Percentiles rank a stretch among this genome's conserved stretches.
Evolutionary conservation across 2,113 vertebrate species (phyloP).

Genomic region (Gymnocephalus cernua): DNA sequence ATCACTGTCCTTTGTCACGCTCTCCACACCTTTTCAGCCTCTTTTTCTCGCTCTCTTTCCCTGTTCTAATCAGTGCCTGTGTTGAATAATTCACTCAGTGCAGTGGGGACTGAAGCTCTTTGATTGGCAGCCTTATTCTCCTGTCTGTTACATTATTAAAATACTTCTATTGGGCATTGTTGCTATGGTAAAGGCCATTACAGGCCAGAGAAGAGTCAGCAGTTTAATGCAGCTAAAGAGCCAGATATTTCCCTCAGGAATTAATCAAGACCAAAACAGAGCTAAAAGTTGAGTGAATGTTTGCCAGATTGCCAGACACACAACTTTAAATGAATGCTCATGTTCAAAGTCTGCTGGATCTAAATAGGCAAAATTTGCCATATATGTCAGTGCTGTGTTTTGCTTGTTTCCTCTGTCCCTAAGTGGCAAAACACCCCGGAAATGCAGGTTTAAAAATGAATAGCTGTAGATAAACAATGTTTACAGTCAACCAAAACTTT

Average conservation of each 20-base stretch:
- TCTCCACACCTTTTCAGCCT: slow-evolving; percentile 60
- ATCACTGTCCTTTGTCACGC: slow-evolving; percentile 43
- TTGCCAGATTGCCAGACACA: background rate
- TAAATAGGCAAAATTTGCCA: background rate
- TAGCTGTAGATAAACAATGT: too few relatives aligned
- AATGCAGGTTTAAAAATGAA: too few relatives aligned
- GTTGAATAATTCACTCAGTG: slow-evolving; percentile 84
- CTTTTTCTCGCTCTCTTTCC: slow-evolving; percentile 48
- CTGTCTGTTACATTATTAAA: slow-evolving; percentile 82
- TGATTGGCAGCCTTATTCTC: slow-evolving; percentile 85
- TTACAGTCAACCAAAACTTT: background rate
- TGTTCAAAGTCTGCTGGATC: background rate
- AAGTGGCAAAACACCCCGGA: background rate
- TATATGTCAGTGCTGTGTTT: background rate
- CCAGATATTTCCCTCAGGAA: background rate
- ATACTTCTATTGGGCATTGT: slow-evolving; percentile 61
- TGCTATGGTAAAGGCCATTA: slow-evolving; percentile 59
- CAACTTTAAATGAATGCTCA: background rate
- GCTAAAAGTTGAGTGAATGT: background rate
- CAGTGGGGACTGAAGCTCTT: slow-evolving; percentile 72
- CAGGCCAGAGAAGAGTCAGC: slow-evolving; percentile 53
- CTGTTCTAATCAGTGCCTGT: slow-evolving; percentile 80
- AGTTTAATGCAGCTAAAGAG: slow-evolving; percentile 34
- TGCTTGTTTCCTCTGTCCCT: background rate
- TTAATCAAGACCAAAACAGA: background rate